Conservation (phyloP, 2,797 vertebrate genomes). For the Sarcophilus harrisii region DNA sequence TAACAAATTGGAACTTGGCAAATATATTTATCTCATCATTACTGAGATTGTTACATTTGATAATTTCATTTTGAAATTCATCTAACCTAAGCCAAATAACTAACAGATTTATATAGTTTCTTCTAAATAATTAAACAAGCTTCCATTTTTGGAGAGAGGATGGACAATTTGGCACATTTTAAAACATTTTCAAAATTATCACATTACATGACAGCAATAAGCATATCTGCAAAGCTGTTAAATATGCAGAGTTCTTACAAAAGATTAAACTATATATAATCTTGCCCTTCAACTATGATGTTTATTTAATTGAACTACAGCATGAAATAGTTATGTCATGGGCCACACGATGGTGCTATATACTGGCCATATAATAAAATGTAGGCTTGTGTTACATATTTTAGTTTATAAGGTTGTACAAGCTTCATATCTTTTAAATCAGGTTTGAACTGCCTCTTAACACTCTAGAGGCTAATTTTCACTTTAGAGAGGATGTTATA, state of each 20-base stretch:
- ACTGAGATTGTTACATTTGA: background rate
- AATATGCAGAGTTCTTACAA: background rate
- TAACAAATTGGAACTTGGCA: background rate
- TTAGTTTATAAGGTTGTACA: conserved; percentile 4
- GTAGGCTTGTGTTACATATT: background rate
- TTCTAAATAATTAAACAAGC: background rate
- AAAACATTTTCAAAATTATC: background rate
- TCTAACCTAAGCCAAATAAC: background rate
- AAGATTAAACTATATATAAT: background rate
- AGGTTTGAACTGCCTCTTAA: conserved; percentile 1
- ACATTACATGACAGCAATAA: background rate
- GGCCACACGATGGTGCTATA: background rate
- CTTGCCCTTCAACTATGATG: background rate
- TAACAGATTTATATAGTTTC: background rate
- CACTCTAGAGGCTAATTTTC: conserved; percentile 28
- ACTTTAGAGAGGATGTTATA: background rate
- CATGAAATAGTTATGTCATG: background rate
- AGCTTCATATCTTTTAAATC: background rate
- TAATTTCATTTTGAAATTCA: background rate
- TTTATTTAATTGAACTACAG: background rate
- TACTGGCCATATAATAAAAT: background rate
- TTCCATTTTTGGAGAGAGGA: background rate
- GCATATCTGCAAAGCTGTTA: background rate
- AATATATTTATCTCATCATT: background rate
- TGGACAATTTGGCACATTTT: background rate